A percentile compares a stretch with the other conserved stretches of the same genome.
These are phyloP conservation scores for Melitaea athalia DNA, from an alignment of 2,888 invertebrate species.

Conservation along the genomic window DNA sequence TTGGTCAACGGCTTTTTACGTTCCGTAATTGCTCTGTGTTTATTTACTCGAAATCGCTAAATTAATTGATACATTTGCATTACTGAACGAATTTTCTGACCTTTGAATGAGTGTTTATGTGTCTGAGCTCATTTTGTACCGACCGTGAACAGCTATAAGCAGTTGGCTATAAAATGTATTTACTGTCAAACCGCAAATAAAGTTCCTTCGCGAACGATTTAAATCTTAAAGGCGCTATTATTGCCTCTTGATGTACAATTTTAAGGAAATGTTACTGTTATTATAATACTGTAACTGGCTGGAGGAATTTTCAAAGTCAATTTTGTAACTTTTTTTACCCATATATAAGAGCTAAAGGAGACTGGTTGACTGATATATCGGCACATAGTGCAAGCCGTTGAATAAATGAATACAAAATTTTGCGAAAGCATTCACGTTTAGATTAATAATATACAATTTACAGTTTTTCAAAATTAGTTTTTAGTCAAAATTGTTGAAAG, in stretches of 20 bases:
- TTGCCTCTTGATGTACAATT: conserved; percentile 15
- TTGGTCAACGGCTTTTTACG: conserved; percentile 80
- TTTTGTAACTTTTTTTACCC: background rate
- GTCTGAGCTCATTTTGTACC: conserved; percentile 35
- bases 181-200: conserved; percentile 75
- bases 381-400: background rate
- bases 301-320: background rate
- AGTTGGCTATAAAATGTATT: conserved; percentile 63
- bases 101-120: conserved; percentile 37
- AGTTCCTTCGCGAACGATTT: conserved; percentile 55
- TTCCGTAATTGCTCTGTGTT: conserved; percentile 74
- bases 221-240: conserved; percentile 32
- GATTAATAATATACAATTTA: too few species aligned
- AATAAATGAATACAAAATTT: conserved; percentile 2
- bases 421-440: background rate
- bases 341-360: conserved; percentile 1
- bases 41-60: conserved; percentile 56
- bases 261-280: conserved; percentile 3
- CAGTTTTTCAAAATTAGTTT: too few species aligned
- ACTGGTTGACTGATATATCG: background rate
- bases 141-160: conserved; percentile 40
- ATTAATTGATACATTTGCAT: conserved; percentile 40
- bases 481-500: too few species aligned
- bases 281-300: background rate
- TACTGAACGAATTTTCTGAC: conserved; percentile 31